Base-by-base conservation (phyloP, 2,797 vertebrate species). In the Simalia tracyae region DNA sequence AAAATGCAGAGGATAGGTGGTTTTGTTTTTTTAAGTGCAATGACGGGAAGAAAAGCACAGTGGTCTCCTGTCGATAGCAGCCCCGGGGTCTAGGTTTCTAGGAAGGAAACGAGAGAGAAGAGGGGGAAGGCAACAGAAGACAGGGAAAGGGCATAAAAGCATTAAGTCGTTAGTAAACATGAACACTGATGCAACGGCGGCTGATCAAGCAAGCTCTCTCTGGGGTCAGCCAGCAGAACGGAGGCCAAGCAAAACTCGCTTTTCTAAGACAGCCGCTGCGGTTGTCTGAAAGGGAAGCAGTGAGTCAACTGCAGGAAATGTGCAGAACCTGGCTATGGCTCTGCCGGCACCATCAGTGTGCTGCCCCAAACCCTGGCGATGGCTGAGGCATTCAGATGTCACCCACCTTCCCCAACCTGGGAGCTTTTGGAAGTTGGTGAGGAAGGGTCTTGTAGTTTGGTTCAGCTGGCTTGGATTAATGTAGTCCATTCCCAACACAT, bases 41-140 rank as follows among this genome's bases (percentile, higher is more conserved):
- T 97, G 97, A 95, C 96, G 92, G 97, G 97, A 97, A 97, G 97
- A 96, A 97, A 98, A 98, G 96, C 91, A 95, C 96, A 96, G 95
- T 97, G 97, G 97, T 94, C 96, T 97, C 81, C 96, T 94, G 91
- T 94, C 94, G 96, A 96, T 96, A 92, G 97, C 96, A 97, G 97
- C 96, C 97, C 97, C 97, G 97, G 97, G 97, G 95, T 94, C 97
- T 98, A 98, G 97, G 97, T 95, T 97, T 98, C 98, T 98, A 97
- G 97, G 97, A 98, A 96, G 96, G 97, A 97, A 97, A 97, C 97
- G 56, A 61, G 76, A 92, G 96, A 95, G 95, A 94, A 91, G 91
- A 94, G 92, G 22, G 94, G 93, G 95, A 86, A 95, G 72, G 72
- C 31, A 2, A 36, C 72, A 76, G 17, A 36, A 81, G 19, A 36